Evolutionary conservation across 2,113 vertebrate genomes (phyloP).

Genomic region (Marcusenius ussheri): DNA sequence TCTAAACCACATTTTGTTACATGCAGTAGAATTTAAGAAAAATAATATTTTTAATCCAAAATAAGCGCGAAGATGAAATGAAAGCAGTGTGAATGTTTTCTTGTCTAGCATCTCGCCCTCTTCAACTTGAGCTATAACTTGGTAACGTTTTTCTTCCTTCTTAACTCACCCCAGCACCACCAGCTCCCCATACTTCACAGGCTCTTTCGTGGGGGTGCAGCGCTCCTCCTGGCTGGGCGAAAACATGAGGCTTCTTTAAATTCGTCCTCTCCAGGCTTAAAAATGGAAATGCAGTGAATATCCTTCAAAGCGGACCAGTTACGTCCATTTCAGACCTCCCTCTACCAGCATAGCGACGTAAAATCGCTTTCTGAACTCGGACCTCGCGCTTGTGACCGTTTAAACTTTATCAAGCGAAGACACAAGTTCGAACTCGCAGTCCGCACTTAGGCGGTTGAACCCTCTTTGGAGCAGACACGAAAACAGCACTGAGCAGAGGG

Average conservation of each 20-base stretch:
- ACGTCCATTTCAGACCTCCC: conserved; percentile 39
- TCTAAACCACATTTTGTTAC: not conserved
- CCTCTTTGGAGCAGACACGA: conserved; percentile 53
- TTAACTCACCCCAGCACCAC: conserved; percentile 85
- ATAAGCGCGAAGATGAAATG: not conserved
- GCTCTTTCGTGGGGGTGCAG: conserved; percentile 84
- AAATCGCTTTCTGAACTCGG: not conserved
- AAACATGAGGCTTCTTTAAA: conserved; percentile 75
- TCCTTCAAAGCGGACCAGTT: conserved; percentile 37
- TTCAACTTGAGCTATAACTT: too few relatives aligned
- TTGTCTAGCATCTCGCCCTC: not conserved
- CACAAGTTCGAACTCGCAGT: conserved; percentile 10
- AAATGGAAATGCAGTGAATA: conserved; percentile 29
- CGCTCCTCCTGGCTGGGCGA: conserved; percentile 82
- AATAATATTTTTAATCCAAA: not conserved
- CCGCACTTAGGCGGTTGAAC: conserved; percentile 47
- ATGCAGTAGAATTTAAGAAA: not conserved
- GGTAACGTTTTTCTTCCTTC: not conserved
- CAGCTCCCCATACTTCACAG: conserved; percentile 88
- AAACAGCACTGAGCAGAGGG: conserved; percentile 58
- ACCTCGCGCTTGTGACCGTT: conserved; percentile 25
- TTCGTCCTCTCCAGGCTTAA: conserved; percentile 29
- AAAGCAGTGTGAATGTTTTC: not conserved
- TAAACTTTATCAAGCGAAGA: conserved; percentile 47
- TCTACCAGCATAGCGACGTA: conserved; percentile 1